Base-by-base conservation (phyloP, 1,140 invertebrate genomes). In the Drosophila nannoptera region DNA sequence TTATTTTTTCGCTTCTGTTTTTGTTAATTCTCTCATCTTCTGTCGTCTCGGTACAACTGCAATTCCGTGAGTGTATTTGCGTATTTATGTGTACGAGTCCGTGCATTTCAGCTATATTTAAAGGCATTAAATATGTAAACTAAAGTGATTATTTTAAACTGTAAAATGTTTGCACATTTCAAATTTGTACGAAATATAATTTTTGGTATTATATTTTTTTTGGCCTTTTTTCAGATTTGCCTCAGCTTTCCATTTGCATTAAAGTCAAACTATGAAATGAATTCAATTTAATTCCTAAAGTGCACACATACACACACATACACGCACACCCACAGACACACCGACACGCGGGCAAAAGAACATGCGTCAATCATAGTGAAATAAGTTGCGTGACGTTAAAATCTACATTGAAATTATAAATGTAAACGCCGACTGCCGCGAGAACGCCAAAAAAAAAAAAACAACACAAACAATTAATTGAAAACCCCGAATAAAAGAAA, bases 301-400 rank as follows among this genome's bases (percentile, higher is more conserved):
- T 49, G 58, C 58, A 49, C 45, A 56, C 9, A 36, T 14, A 31
- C 16, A 63, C 50, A 50, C 36, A 59, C 54, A 40, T 6, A 22
- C 36, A 52, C 29, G 43, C 36, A 66, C 35, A 52, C 22, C 22
- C 50, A 45, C 9, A 38, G 9, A 38, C n/a, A 49, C 46, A 50
- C 29, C 50, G 35, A 48, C 32, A 56, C 52, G 16, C 14, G 7
- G n/a, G 16, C 14, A 54, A 14, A 9, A 8, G 29, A 45, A 55
- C 22, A 42, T 45, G 31, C 40, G 42, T 59, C 55, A 59, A 59
- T 59, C 55, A 46, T 45, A 59, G 55, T 59, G 55, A 46, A 46
- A 59, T 46, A 46, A 59, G 32, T 46, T 46, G 22, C 33, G 40
- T 59, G 55, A 46, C 55, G 42, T 58, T 31, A 29, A 43, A 55